phyloP scores from a whole-genome alignment of 2,797 vertebrate species.

The Peromyscus nudipes region DNA sequence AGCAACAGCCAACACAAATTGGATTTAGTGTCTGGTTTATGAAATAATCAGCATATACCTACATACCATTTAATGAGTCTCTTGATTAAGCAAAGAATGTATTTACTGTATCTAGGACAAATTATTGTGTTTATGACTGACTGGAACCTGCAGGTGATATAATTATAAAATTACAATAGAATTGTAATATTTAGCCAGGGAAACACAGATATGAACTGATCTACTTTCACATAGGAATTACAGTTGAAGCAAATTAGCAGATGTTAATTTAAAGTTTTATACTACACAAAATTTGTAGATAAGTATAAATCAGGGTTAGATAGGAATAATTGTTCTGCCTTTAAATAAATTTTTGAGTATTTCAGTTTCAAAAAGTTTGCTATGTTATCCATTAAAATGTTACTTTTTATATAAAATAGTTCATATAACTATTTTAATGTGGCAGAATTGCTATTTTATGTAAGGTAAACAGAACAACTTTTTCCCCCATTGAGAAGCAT shows the following conservation, averaged over 20 bases:
- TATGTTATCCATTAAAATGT: background rate
- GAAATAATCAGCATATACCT: conserved; percentile 65
- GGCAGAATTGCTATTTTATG: background rate
- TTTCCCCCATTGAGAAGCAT: background rate
- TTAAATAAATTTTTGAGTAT: conserved; percentile 27
- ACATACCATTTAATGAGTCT: conserved; percentile 39
- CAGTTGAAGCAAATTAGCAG: conserved; percentile 28
- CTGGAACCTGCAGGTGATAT: background rate
- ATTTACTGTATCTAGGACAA: conserved; percentile 46
- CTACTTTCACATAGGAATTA: background rate
- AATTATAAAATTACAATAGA: background rate
- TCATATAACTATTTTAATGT: conserved; percentile 53
- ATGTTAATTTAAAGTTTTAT: conserved; percentile 37
- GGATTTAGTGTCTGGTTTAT: conserved; percentile 65
- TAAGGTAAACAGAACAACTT: background rate
- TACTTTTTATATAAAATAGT: too few species aligned
- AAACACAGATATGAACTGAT: background rate
- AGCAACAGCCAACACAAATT: conserved; percentile 46
- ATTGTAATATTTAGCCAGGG: background rate
- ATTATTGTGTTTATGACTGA: conserved; percentile 29
- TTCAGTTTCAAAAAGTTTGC: conserved; percentile 16
- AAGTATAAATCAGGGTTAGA: background rate
- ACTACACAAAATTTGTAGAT: background rate
- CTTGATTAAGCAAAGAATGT: conserved; percentile 59
- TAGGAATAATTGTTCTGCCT: conserved; percentile 25